Evolutionary conservation across 2,888 invertebrate genomes (phyloP).

Genomic region (Nudaria mundana): DNA sequence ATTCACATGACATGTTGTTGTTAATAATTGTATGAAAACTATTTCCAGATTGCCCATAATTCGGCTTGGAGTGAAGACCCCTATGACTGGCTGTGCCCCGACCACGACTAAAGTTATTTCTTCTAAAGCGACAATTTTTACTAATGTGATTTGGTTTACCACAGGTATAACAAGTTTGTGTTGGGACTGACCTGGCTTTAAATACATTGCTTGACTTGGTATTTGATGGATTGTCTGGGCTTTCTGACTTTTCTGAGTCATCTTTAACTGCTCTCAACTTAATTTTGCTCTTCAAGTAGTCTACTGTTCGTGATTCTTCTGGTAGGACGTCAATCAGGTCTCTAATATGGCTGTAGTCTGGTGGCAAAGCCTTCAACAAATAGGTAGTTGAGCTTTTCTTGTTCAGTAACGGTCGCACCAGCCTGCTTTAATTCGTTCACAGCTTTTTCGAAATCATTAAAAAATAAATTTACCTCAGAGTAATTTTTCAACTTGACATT

Average conservation of each 20-base stretch:
- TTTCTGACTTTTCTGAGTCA: background rate
- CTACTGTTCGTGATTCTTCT: constrained; percentile 12
- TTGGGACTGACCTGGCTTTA: background rate
- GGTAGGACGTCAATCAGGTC: constrained; percentile 1
- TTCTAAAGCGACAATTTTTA: background rate
- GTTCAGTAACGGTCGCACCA: background rate
- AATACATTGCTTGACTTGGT: too few relatives aligned
- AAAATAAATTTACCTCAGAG: constrained; percentile 13
- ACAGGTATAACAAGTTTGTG: constrained; percentile 1
- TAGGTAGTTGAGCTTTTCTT: constrained; percentile 1
- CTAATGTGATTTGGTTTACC: background rate
- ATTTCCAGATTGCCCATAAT: too few relatives aligned
- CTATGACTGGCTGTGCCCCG: too few relatives aligned
- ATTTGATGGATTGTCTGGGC: too few relatives aligned
- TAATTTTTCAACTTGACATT: constrained; percentile 24
- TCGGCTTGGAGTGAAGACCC: too few relatives aligned
- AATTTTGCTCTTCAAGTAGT: constrained; percentile 1
- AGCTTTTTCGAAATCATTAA: constrained; percentile 23
- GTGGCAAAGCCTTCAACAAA: background rate
- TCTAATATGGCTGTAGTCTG: background rate
- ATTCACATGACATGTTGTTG: too few relatives aligned
- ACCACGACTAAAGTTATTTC: background rate
- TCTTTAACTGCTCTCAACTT: background rate
- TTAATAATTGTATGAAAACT: too few relatives aligned
- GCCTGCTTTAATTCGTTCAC: constrained; percentile 7